Conservation (phyloP, 23 tunicate genomes). For the Trididemnum miniatum region DNA sequence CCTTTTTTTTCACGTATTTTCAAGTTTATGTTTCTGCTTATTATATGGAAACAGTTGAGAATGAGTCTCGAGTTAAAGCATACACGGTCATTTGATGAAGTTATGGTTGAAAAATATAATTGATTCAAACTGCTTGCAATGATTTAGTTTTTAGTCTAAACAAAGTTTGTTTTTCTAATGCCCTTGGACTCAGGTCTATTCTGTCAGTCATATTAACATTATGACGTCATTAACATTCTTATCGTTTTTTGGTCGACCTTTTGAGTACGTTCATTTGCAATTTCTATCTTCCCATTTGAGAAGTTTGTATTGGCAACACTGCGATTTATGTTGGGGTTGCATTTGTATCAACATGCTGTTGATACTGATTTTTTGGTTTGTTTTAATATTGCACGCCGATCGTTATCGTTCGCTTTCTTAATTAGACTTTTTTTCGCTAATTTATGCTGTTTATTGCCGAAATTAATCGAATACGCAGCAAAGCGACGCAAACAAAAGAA, state of each 20-base stretch:
- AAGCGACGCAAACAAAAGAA: too few relatives aligned
- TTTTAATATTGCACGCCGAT: neutral
- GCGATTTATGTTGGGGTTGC: constrained; percentile 4
- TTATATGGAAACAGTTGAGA: too few relatives aligned
- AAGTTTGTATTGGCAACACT: neutral
- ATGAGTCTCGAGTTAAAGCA: too few relatives aligned
- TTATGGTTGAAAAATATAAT: too few relatives aligned
- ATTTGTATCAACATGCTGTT: neutral
- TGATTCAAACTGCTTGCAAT: too few relatives aligned
- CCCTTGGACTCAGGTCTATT: too few relatives aligned
- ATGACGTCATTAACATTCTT: neutral
- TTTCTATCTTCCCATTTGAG: neutral
- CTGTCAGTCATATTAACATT: neutral
- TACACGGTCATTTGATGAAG: too few relatives aligned
- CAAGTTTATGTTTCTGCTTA: too few relatives aligned
- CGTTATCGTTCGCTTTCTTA: neutral
- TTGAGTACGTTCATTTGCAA: constrained; percentile 2
- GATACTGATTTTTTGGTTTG: neutral
- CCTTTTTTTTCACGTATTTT: too few relatives aligned
- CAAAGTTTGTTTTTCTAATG: too few relatives aligned
- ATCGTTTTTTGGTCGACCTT: constrained; percentile 1
- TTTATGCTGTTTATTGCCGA: constrained; percentile 7
- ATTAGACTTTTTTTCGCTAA: constrained; percentile 14
- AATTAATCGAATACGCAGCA: constrained; percentile 8
- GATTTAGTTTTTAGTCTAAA: too few relatives aligned